Base-by-base conservation (phyloP, 2,888 invertebrate species). In the Agrochola lota region DNA sequence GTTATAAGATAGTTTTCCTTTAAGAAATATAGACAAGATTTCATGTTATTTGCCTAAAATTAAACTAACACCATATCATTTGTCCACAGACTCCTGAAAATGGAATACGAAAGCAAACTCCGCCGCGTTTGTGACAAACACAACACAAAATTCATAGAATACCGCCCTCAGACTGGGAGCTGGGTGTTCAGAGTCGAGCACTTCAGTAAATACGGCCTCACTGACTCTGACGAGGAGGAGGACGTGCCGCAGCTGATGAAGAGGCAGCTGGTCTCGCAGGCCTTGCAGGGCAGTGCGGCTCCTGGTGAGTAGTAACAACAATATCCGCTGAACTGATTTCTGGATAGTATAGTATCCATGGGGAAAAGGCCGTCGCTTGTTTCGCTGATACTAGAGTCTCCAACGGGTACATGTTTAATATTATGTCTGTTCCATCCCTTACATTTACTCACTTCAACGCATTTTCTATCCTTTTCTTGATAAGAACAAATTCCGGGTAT, bases 101-200 rank as follows among this genome's bases (percentile, higher is more conserved):
- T 99, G 97, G 98, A 98, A 91, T 99, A 99, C 95, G 98, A 98
- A 87, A 98, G 97, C 15, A 98, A 98, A 92, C 94, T 99, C 77
- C 98, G 99, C 26, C 97, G 98, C 52, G 98, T 98, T 1, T 98
- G 99, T 78, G 98, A 98, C 83, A 98, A 98, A 88, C 98, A 99
- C 94, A 98, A 98, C 83, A 99, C 99, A 0, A 98, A 98, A 74
- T 99, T 99, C 94, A 97, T 99, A 9, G 99, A 99, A 92, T 99
- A 99, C 95, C 97, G 99, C 0, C 99, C 99, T 0, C 98, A 99
- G 93, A 99, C 99, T 3, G 99, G 99, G 43, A 99, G 99, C 74
- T 99, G 99, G 99, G 99, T 99, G 71, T 99, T 99, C 95, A 97
- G 98, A 93, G 98, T 99, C 67, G 98, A 99, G 77, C 99, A 99